Percentiles rank a stretch among this genome's conserved stretches.
These are phyloP conservation scores for Sarcophaga caerulescens DNA, from an alignment of 2,888 invertebrate species.

Conservation along the genomic window DNA sequence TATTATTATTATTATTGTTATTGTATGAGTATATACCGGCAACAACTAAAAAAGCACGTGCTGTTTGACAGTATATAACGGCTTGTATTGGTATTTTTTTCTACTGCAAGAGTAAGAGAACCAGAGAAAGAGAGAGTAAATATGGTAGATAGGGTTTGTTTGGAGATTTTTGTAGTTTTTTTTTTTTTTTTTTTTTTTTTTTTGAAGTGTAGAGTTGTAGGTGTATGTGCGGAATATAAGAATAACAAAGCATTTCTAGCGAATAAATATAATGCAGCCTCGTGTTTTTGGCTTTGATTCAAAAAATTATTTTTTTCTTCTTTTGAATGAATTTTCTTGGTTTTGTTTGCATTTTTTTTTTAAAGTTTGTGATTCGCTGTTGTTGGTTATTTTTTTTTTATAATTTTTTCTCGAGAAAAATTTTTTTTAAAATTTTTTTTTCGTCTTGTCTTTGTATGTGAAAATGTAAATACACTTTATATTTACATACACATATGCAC, in stretches of 20 bases:
- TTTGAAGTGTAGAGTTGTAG: not conserved
- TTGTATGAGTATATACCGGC: slow-evolving; percentile 51
- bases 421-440: not conserved
- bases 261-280: not conserved
- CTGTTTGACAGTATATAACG: not conserved
- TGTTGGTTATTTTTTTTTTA: slow-evolving; percentile 37
- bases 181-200: no score
- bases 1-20: no score
- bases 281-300: slow-evolving; percentile 67
- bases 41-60: slow-evolving; percentile 69
- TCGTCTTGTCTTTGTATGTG: slow-evolving; percentile 1
- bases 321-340: not conserved
- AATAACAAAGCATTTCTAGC: not conserved
- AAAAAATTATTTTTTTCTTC: slow-evolving; percentile 45
- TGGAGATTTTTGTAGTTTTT: not conserved
- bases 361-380: slow-evolving; percentile 61
- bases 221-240: not conserved
- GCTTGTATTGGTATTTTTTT: not conserved
- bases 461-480: slow-evolving; percentile 35
- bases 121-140: not conserved
- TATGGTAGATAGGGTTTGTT: not conserved
- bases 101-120: not conserved
- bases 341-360: not conserved
- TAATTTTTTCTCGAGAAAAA: not conserved
- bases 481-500: not conserved